A percentile compares a stretch with the other conserved stretches of the same genome.
Conservation (phyloP, 2,888 invertebrate species). For the Hyalella azteca region DNA sequence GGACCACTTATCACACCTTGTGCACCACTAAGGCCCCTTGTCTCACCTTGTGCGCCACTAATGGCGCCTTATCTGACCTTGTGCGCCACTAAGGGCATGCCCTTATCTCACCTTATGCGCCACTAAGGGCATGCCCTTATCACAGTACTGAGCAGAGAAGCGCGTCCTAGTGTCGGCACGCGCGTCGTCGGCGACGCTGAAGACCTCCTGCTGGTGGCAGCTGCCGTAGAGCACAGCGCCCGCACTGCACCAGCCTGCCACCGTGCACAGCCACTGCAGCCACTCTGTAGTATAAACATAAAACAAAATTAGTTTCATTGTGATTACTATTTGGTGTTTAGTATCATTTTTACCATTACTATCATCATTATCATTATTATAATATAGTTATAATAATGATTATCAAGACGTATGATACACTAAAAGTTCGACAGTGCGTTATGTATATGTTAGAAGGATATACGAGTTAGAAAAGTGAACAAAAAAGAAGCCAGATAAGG, state of each 20-base stretch:
- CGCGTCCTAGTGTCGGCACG: neutral
- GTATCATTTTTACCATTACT: no score
- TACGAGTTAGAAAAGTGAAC: no score
- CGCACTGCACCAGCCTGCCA: neutral
- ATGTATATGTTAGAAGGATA: no score
- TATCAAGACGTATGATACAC: no score
- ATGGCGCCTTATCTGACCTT: neutral
- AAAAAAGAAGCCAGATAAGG: no score
- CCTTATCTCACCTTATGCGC: neutral
- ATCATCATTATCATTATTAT: no score
- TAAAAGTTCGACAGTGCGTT: no score
- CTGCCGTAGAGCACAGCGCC: neutral
- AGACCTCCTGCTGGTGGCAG: neutral
- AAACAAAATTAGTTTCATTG: no score
- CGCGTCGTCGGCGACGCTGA: neutral
- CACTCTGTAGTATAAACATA: neutral
- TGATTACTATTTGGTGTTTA: no score
- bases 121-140: neutral
- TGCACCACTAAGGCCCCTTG: neutral
- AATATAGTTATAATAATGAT: no score
- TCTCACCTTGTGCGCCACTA: neutral
- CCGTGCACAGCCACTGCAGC: constrained; percentile 5
- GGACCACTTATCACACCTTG: neutral
- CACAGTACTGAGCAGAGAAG: neutral
- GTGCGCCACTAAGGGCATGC: neutral